Percentiles rank a stretch among this genome's conserved stretches.
Conservation (phyloP, 1,140 invertebrate species). For the Goniozus legneri region DNA sequence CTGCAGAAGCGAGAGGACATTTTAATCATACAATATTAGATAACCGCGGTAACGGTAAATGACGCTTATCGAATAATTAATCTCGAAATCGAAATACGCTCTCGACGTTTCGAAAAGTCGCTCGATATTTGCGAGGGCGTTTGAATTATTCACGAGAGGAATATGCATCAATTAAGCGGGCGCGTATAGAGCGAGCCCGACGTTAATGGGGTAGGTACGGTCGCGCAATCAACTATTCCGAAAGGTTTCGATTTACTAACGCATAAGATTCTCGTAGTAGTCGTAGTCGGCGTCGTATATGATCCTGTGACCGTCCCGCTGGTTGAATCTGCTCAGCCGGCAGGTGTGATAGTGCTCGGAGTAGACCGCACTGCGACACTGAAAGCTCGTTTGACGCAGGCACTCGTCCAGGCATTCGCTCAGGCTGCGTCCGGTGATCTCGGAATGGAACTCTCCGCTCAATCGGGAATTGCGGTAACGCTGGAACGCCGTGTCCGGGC, state of each 20-base stretch:
- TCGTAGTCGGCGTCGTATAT: constrained; percentile 88
- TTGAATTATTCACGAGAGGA: too few species aligned
- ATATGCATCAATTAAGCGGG: too few species aligned
- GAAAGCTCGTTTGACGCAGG: constrained; percentile 80
- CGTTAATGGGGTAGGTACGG: too few species aligned
- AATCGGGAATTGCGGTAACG: constrained; percentile 80
- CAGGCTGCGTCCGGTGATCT: constrained; percentile 79
- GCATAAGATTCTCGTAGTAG: constrained; percentile 88
- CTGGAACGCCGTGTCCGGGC: constrained; percentile 85
- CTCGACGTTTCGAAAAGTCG: too few species aligned
- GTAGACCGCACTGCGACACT: constrained; percentile 83
- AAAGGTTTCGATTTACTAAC: constrained; percentile 73
- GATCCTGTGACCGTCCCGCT: constrained; percentile 81
- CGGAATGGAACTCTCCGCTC: constrained; percentile 82
- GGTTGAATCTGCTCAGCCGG: constrained; percentile 79
- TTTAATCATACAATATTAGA: too few species aligned
- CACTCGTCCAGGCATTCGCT: constrained; percentile 89
- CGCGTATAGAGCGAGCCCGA: too few species aligned
- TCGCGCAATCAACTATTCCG: too few species aligned
- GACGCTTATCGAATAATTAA: too few species aligned
- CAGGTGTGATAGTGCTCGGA: constrained; percentile 81
- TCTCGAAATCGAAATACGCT: too few species aligned
- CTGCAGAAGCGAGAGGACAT: too few species aligned
- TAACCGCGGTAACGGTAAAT: not conserved
- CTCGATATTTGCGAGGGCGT: too few species aligned